Base-by-base conservation (phyloP, 1,140 invertebrate genomes). In the Papilio helenus region DNA sequence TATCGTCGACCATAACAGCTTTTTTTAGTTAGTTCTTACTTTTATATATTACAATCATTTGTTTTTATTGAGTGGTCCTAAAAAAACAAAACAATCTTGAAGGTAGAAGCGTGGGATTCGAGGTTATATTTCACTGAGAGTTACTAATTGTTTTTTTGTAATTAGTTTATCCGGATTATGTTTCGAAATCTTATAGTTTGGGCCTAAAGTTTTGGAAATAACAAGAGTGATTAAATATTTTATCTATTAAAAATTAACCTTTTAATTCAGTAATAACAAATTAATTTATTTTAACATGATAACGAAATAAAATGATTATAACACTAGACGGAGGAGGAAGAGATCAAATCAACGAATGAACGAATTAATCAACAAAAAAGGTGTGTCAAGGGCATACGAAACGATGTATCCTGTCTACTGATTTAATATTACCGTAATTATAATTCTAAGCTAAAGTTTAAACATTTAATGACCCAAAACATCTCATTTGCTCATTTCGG, bases 21-120 rank as follows among this genome's bases (percentile, higher is more conserved):
- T 29, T 68, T 68, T 68, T 68, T 68, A 68, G 61, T 29, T 68
- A 29, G 29, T 65, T 68, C 61, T 29, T 68, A 68, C 61, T 68
- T 29, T 68, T 68, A 29, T 34, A 68, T 29, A 68, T 68, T 68
- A 61, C 58, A 68, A 68, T 29, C 61, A 68, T 68, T 68, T 68
- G 61, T 68, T 68, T 68, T 68, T 29, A 29, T 68, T 68, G 26
- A 68, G 26, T 68, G 61, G 26, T 68, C 26, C 14, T 16, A 68
- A 68, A 65, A n/a, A 68, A 26, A 26, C 12, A 29, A 61, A 14
- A 68, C 26, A 29, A 34, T 68, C 26, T 68, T 29, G 23, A 29
- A 68, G 26, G 23, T 29, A 68, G 61, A 68, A 68, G 23, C 61
- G 61, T 68, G 61, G 61, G 61, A 68, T 26, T 68, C 61, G 29